Conservation (phyloP, 2,113 vertebrate genomes). For the Pao palembangensis region DNA sequence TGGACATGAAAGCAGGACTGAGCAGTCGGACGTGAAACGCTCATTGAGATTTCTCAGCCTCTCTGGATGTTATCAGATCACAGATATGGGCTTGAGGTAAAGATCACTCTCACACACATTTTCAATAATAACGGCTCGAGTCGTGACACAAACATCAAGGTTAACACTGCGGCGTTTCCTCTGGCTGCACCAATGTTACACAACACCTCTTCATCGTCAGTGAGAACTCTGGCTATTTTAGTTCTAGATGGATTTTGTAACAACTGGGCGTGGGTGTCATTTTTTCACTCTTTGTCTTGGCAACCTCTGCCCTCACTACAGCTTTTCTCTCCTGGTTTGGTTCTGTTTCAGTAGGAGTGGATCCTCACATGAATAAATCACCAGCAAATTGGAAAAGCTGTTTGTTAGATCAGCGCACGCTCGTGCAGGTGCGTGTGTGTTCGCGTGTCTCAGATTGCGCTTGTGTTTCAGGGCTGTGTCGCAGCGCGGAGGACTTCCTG, state of each 20-base stretch:
- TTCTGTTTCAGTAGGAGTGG: neutral
- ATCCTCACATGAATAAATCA: neutral
- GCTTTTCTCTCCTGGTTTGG: neutral
- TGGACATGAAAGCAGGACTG: conserved; percentile 74
- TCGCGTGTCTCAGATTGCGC: neutral
- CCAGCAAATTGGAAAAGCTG: neutral
- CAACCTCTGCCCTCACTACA: neutral
- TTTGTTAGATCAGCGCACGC: neutral
- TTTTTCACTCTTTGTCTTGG: neutral
- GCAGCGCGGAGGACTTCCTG: conserved; percentile 88
- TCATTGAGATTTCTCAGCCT: conserved; percentile 91
- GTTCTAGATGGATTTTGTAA: neutral
- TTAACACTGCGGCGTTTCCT: no score
- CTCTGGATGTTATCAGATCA: conserved; percentile 95
- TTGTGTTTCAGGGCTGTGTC: conserved; percentile 81
- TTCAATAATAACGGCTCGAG: neutral
- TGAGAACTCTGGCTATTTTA: neutral
- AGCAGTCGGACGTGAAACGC: conserved; percentile 76
- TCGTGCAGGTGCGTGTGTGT: neutral
- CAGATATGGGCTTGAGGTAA: conserved; percentile 93
- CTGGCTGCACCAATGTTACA: no score
- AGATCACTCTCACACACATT: neutral
- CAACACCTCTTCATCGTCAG: no score
- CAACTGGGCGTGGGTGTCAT: neutral
- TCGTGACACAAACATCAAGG: no score